Evolutionary conservation across 2,797 vertebrate genomes (phyloP).

Genomic region (Sebastes alutus): DNA sequence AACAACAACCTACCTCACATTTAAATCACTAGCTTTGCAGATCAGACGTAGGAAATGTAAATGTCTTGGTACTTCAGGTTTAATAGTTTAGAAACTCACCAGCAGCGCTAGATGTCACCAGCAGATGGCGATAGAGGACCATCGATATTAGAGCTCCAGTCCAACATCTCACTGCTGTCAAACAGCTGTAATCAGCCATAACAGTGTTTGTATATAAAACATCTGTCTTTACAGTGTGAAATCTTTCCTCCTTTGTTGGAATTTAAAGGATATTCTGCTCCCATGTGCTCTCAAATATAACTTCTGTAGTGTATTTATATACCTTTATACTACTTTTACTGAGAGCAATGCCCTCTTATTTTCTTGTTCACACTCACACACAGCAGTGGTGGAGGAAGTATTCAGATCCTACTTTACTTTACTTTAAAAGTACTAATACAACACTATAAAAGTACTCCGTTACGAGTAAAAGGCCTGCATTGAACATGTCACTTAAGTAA

Average conservation of each 20-base stretch:
- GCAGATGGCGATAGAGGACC: slow-evolving; percentile 62
- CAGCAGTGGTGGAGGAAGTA: too few species aligned
- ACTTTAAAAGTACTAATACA: too few species aligned
- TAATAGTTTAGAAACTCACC: not conserved
- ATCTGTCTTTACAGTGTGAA: not conserved
- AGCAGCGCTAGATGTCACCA: not conserved
- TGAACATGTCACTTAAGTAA: accelerated
- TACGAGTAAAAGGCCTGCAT: too few species aligned
- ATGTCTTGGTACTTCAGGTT: not conserved
- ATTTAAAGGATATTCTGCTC: not conserved
- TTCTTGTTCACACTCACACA: too few species aligned
- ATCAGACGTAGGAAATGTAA: too few species aligned
- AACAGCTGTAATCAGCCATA: not conserved
- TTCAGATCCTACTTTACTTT: too few species aligned
- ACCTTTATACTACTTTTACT: too few species aligned
- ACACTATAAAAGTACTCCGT: too few species aligned
- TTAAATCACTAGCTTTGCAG: too few species aligned
- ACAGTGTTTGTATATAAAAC: not conserved
- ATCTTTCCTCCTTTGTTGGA: not conserved
- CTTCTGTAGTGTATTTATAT: not conserved
- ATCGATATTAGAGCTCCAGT: not conserved
- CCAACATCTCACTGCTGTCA: not conserved
- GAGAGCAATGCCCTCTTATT: not conserved
- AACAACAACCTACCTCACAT: too few species aligned
- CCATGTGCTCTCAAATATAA: not conserved